Evolutionary conservation across 2,888 invertebrate species (phyloP), one percentile per base, ranked within the genome.

Genomic region (Tetragonula carbonaria): DNA sequence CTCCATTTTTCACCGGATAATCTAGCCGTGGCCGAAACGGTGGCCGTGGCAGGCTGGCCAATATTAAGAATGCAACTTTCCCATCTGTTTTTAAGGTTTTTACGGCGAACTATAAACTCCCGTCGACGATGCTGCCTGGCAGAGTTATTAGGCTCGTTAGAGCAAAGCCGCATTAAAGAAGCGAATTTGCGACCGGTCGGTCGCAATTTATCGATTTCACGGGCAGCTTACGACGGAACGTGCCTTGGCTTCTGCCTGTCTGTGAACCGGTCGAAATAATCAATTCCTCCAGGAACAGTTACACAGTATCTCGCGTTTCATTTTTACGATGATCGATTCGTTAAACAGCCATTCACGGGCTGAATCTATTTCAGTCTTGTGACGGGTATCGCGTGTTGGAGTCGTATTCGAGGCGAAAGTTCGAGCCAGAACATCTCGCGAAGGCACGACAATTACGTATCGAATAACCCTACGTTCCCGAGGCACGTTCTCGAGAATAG

Each of bases 161-260:
- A 68, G 81, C 78, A 73, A 78, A 82, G 79, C 68, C 74, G 81
- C 63, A 79, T 74, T 82, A 82, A 82, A 82, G 81, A 82, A 82
- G 74, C 81, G 70, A 82, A 82, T 82, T 82, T 82, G 81, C 74
- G 81, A 79, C 33, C 79, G 79, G 63, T 18, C 73, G 62, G 68
- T 33, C 63, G 51, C 62, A 68, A 79, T 82, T 82, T 82, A 82
- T 82, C 81, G 79, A 82, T 82, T 79, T 74, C 81, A 74, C 74
- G 74, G 78, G 11, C 23, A 38, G 78, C 72, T 80, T 78, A 78
- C 51, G 78, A 57, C 38, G 23, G 68, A 68, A 53, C 81, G 78
- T 55, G 73, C 18, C 66, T 33, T 63, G 67, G 51, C 77, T 55
- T 4, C 2, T 55, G 67, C 38, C 53, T 33, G 72, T 28, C 38